Percentiles rank a stretch among this genome's conserved stretches.
phyloP scores from a whole-genome alignment of 1,140 invertebrate genomes.

The Druon quercuslanigerum region DNA sequence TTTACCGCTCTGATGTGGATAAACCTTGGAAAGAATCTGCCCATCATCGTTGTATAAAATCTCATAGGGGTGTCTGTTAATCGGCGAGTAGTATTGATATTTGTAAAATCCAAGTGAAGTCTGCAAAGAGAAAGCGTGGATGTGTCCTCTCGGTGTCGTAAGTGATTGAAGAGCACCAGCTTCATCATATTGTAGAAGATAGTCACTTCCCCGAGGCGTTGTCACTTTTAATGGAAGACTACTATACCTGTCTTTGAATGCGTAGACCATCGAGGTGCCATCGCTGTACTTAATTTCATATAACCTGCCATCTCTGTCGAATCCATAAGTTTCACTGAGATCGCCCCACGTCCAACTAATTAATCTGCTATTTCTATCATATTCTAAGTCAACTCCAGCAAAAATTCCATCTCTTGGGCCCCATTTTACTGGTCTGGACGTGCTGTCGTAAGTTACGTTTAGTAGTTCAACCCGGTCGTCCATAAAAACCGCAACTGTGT shows the following conservation, averaged over 20 bases:
- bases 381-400: constrained; percentile 92
- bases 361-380: constrained; percentile 92
- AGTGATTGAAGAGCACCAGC: constrained; percentile 92
- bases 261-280: constrained; percentile 89
- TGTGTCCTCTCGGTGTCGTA: constrained; percentile 93
- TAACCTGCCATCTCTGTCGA: constrained; percentile 89
- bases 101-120: constrained; percentile 95
- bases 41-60: constrained; percentile 94
- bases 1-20: constrained; percentile 92
- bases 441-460: constrained; percentile 93
- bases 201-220: constrained; percentile 93
- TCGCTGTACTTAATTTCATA: constrained; percentile 93
- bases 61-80: constrained; percentile 92
- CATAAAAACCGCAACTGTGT: constrained; percentile 92
- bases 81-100: constrained; percentile 92
- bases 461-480: constrained; percentile 92
- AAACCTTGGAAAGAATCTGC: constrained; percentile 90
- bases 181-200: constrained; percentile 93
- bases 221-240: constrained; percentile 93
- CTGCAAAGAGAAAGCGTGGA: constrained; percentile 93
- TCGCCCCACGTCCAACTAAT: constrained; percentile 95
- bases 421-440: constrained; percentile 93
- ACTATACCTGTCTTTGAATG: constrained; percentile 92
- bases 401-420: constrained; percentile 89
- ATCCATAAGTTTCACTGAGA: constrained; percentile 90